Evolutionary conservation across 2,888 invertebrate species (phyloP), one percentile per base, ranked within the genome.

Genomic region (Gastracanthus pulcherrimus): DNA sequence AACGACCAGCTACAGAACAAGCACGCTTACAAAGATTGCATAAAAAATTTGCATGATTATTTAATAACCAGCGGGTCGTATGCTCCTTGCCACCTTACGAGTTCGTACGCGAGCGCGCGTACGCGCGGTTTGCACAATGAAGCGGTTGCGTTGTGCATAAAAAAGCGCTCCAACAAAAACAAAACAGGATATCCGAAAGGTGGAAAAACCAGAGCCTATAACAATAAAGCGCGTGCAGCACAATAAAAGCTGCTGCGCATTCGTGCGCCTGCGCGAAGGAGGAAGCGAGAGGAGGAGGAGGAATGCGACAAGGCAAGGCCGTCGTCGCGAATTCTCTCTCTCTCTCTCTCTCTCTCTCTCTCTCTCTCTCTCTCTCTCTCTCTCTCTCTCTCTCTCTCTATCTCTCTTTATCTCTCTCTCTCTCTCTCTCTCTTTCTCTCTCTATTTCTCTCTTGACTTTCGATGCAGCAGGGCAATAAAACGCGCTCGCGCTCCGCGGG

Each of bases 231-330:
- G 41, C 41, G 41, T 34, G 26, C 36, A 48, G 41, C n/a, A 76
- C 31, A 67, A 72, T n/a, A n/a, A n/a, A 62, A 72, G 41, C 7
- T n/a, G n/a, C n/a, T n/a, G n/a, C n/a, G n/a, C n/a, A n/a, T n/a
- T 11, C 23, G 31, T 2, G 29, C 16, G 36, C 13, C 7, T n/a
- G 34, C 62, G 38, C 60, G 62, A 78, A 71, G 71, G 67, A 67
- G 71, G 64, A 64, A 64, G 58, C 60, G 26, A 58, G 60, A n/a
- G 69, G 58, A 60, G 67, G 69, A 26, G 19, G 69, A 38, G 69
- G 77, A 60, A 72, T 70, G 78, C 78, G 78, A 71, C 71, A 71
- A 67, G 67, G 23, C 67, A 64, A 64, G 62, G 51, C 76, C 67
- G 69, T 45, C 62, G 77, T n/a, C n/a, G n/a, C n/a, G n/a, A n/a